phyloP scores from a whole-genome alignment of 2,113 vertebrate genomes.

The Columba livia region DNA sequence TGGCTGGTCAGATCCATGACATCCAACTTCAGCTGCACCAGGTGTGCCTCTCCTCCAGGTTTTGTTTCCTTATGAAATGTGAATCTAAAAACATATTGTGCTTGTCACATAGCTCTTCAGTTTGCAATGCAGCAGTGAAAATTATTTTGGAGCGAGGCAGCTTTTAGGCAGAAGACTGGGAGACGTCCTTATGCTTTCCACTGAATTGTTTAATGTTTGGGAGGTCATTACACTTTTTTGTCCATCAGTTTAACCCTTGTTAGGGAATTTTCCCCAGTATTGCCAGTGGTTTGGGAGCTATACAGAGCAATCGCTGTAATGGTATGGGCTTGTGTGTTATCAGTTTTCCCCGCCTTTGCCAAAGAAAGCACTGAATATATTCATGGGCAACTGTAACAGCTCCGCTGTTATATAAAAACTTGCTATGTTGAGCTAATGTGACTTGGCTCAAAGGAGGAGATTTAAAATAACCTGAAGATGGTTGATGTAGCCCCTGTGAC shows the following conservation, averaged over 20 bases:
- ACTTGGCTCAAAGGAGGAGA: neutral
- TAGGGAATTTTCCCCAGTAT: neutral
- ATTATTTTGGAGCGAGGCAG: rapidly evolving
- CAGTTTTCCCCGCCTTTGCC: neutral
- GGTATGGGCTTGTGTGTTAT: neutral
- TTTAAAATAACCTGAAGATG: neutral
- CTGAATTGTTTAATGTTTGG: neutral
- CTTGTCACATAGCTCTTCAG: neutral
- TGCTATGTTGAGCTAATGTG: neutral
- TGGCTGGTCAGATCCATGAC: constrained; percentile 75
- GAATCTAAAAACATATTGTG: neutral
- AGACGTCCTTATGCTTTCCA: neutral
- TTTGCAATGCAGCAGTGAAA: neutral
- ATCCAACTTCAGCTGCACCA: constrained; percentile 83
- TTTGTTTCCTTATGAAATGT: neutral
- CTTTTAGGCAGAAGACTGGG: neutral
- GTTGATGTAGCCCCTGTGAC: neutral
- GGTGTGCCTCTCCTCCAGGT: constrained; percentile 41
- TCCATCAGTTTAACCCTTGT: neutral
- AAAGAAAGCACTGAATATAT: neutral
- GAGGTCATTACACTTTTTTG: neutral
- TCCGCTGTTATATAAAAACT: neutral
- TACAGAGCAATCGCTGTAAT: neutral
- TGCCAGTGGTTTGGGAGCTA: neutral
- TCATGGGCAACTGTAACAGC: neutral